These are phyloP conservation scores for Temnothorax rugatulus DNA, from an alignment of 2,888 invertebrate species.

Conservation along the genomic window DNA sequence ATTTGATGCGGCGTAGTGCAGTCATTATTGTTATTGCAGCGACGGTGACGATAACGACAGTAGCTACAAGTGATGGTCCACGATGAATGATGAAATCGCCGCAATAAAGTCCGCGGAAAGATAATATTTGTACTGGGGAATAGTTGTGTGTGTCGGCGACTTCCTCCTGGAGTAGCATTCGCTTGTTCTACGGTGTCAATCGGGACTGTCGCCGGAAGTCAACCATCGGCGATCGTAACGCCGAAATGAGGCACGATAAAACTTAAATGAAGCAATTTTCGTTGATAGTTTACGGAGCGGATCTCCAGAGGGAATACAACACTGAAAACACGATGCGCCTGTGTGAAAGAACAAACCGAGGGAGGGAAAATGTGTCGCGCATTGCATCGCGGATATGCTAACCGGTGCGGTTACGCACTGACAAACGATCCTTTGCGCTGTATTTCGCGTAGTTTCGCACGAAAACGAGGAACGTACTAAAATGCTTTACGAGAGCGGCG, in stretches of 20 bases:
- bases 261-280: slow-evolving; percentile 24
- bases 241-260: slow-evolving; percentile 24
- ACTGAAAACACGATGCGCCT: background rate
- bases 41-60: slow-evolving; percentile 50
- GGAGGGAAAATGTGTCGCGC: slow-evolving; percentile 17
- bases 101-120: slow-evolving; percentile 65
- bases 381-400: slow-evolving; percentile 37
- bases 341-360: slow-evolving; percentile 27
- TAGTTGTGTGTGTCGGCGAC: background rate
- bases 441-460: slow-evolving; percentile 47
- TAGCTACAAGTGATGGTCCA: slow-evolving; percentile 55
- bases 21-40: slow-evolving; percentile 69
- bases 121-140: slow-evolving; percentile 55
- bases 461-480: slow-evolving; percentile 67
- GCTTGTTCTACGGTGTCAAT: background rate
- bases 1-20: slow-evolving; percentile 72
- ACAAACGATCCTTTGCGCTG: slow-evolving; percentile 67
- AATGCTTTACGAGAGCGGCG: slow-evolving; percentile 72
- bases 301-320: slow-evolving; percentile 7
- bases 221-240: background rate
- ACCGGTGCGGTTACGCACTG: slow-evolving; percentile 62
- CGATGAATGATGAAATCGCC: slow-evolving; percentile 60
- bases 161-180: background rate
- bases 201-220: background rate
- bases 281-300: slow-evolving; percentile 3